These are phyloP conservation scores for Speoplatyrhinus poulsoni DNA, from an alignment of 2,113 vertebrate genomes.

Conservation along the genomic window DNA sequence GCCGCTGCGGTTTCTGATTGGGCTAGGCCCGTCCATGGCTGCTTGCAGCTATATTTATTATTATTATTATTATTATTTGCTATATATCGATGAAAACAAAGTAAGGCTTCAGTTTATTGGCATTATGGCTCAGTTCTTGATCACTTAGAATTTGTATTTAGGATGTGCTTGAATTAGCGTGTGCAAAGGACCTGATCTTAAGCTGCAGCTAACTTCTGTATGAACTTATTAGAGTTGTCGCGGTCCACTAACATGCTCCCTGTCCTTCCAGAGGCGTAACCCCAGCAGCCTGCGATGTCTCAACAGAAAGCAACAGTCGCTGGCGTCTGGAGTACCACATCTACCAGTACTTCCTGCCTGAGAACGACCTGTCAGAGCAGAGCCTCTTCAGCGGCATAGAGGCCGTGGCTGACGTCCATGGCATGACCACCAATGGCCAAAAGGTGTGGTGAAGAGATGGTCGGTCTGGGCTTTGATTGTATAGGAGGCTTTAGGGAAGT, in stretches of 20 bases:
- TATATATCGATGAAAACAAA: too few species aligned
- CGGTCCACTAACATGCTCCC: neutral
- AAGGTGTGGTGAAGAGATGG: conserved; percentile 68
- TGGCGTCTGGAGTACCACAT: conserved; percentile 88
- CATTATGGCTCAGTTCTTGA: too few species aligned
- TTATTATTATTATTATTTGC: neutral
- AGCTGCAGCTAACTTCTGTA: neutral
- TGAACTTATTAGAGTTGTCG: neutral
- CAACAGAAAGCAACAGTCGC: conserved; percentile 50
- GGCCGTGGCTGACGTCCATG: conserved; percentile 74
- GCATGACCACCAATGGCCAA: conserved; percentile 70
- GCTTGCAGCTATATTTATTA: too few species aligned
- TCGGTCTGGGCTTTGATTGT: neutral
- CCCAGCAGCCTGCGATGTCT: conserved; percentile 76
- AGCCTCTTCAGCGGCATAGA: conserved; percentile 77
- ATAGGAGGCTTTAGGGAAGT: neutral
- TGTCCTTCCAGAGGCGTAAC: conserved; percentile 69
- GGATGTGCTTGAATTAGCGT: too few species aligned
- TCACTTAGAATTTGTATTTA: too few species aligned
- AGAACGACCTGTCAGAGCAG: conserved; percentile 81
- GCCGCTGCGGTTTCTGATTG: too few species aligned
- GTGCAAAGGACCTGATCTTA: too few species aligned
- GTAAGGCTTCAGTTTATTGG: too few species aligned
- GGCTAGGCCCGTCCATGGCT: too few species aligned
- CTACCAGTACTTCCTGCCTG: conserved; percentile 91